A percentile compares a stretch with the other conserved stretches of the same genome.
phyloP scores from a whole-genome alignment of 2,113 vertebrate species.

The Ceyx melanurus region DNA sequence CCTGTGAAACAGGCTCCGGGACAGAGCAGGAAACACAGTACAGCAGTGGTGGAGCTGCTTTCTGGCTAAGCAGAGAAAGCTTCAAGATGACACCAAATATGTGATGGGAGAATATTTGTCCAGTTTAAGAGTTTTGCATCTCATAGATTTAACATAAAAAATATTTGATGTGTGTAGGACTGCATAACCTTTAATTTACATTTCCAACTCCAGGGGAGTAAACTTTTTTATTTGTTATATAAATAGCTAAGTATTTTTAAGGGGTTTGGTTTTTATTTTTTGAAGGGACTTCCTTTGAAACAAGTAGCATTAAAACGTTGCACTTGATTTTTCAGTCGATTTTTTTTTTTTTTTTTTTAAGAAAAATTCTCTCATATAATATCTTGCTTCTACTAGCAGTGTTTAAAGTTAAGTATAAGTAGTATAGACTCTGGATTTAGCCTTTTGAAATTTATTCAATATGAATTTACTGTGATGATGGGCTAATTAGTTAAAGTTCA shows the following conservation, averaged over 20 bases:
- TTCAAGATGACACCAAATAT: background rate
- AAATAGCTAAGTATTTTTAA: background rate
- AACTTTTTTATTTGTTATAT: background rate
- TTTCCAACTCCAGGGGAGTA: background rate
- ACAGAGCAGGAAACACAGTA: background rate
- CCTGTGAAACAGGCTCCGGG: background rate
- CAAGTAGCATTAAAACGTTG: background rate
- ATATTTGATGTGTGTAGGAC: background rate
- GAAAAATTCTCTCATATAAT: background rate
- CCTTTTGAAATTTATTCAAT: background rate
- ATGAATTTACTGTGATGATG: slow-evolving; percentile 50
- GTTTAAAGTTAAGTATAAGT: background rate
- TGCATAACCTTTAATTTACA: background rate
- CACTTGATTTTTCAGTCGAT: background rate
- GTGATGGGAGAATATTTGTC: background rate
- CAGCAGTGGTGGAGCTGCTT: background rate
- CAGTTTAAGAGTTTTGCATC: background rate
- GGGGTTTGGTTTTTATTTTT: background rate
- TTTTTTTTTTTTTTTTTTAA: background rate
- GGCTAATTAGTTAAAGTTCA: slow-evolving; percentile 73
- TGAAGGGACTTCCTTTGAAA: background rate
- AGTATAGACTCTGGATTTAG: background rate
- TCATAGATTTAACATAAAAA: background rate
- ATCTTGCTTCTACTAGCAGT: background rate
- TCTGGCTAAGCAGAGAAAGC: background rate